These are phyloP conservation scores for Hiodon tergisus DNA, from an alignment of 2,113 vertebrate species.

Conservation along the genomic window DNA sequence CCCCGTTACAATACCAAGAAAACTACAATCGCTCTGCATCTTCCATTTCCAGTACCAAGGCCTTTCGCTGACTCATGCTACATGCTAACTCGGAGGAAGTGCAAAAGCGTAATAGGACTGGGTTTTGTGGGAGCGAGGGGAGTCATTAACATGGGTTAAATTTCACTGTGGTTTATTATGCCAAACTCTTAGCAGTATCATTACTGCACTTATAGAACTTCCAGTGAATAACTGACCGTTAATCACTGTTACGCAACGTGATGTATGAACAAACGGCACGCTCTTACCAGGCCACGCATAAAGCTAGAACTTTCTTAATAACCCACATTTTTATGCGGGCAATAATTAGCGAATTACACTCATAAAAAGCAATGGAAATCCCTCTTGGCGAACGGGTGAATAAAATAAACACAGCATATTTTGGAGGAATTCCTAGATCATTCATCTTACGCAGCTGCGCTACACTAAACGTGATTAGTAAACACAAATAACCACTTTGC, in stretches of 20 bases:
- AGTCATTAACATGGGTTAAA: background rate
- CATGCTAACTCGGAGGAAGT: background rate
- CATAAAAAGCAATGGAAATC: background rate
- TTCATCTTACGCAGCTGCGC: background rate
- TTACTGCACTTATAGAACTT: background rate
- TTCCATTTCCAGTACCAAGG: too few species aligned
- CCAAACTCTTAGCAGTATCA: background rate
- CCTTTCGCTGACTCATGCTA: background rate
- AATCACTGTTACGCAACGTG: background rate
- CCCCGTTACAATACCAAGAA: too few species aligned
- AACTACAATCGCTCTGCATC: too few species aligned
- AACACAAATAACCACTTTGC: conserved; percentile 14
- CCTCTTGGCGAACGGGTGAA: background rate
- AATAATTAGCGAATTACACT: background rate
- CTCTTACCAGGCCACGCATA: background rate
- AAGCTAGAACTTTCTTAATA: background rate
- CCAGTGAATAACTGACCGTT: background rate
- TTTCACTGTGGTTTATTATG: background rate
- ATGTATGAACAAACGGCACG: background rate
- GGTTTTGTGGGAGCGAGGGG: too few species aligned
- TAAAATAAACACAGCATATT: background rate
- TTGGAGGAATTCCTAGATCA: background rate
- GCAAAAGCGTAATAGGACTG: background rate
- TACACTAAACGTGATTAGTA: conserved; percentile 6
- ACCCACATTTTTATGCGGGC: background rate